Evolutionary conservation across 2,888 invertebrate genomes (phyloP), one percentile per base, ranked within the genome.

Genomic region (Eueremaeus valkanovi): DNA sequence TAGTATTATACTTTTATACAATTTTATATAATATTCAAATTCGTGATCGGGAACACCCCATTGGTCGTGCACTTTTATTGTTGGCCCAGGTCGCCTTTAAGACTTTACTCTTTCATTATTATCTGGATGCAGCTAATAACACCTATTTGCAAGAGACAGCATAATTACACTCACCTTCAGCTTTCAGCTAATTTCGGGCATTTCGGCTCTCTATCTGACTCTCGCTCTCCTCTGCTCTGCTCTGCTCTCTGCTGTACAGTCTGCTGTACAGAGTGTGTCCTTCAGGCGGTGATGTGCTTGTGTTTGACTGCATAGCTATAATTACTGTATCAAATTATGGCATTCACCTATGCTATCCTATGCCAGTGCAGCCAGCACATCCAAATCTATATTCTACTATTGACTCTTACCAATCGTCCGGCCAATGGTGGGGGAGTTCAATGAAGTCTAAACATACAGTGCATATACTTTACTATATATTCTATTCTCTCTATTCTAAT

Each of bases 11-110:
- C 16, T 11, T 45, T 45, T 58, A n/a, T n/a, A n/a, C n/a, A n/a
- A n/a, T n/a, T 58, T 58, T 58, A 58, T 68, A 68, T 68, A 68
- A 40, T 70, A 70, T 70, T 70, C 70, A 70, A 70, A 70, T 70
- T 70, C 70, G 70, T 70, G 70, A 70, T 70, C 21, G 27, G 45
- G 45, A 70, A 70, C 70, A 45, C 70, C 70, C 70, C 70, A 45
- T n/a, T 70, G 31, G 45, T 70, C 70, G 70, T 70, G 70, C 61
- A 40, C 24, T 40, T 40, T 40, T 36, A 70, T 70, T 70, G 70
- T 70, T 70, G 70, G 31, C 24, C 58, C 2, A 24, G 31, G 61
- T 61, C 61, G 61, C 61, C 31, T 31, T 18, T 5, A 31, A 61
- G 21, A 11, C 61, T 31, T 61, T 61, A 61, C 61, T 61, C 31